A percentile compares a stretch with the other conserved stretches of the same genome.
Evolutionary conservation across 1,140 invertebrate species (phyloP).

Genomic region (Bombus superbus): DNA sequence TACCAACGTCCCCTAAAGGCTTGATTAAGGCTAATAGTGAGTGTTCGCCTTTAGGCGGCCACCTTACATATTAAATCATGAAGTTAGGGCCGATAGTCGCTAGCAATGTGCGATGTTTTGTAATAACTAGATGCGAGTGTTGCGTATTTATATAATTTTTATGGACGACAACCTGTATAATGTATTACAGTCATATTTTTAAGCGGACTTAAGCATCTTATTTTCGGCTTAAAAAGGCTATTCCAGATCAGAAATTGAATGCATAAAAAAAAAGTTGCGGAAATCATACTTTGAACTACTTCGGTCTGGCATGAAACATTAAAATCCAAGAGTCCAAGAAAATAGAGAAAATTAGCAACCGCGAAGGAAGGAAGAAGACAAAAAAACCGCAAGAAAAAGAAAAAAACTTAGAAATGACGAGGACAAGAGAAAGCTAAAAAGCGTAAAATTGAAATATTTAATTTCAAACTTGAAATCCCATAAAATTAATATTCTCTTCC

Average conservation of each 20-base stretch:
- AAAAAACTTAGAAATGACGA: background rate
- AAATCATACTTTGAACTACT: background rate
- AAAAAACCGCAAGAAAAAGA: background rate
- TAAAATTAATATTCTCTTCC: background rate
- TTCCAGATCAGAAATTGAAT: background rate
- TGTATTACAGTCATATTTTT: background rate
- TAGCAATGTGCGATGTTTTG: background rate
- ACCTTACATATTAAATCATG: too few relatives aligned
- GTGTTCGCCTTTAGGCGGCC: too few relatives aligned
- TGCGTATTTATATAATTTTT: background rate
- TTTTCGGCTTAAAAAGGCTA: background rate
- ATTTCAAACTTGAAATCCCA: background rate
- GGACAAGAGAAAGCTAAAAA: background rate
- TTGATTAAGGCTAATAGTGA: background rate
- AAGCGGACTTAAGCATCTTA: background rate
- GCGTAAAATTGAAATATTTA: background rate
- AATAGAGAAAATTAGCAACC: background rate
- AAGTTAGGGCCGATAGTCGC: too few relatives aligned
- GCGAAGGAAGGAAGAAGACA: too few relatives aligned
- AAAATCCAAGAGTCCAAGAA: background rate
- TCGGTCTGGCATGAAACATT: background rate
- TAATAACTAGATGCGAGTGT: background rate
- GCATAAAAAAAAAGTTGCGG: too few relatives aligned
- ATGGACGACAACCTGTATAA: background rate
- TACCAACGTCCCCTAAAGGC: background rate